Percentiles rank a stretch among this genome's conserved stretches.
These are phyloP conservation scores for Aleadryas rufinucha DNA, from an alignment of 2,113 vertebrate genomes.

Conservation along the genomic window DNA sequence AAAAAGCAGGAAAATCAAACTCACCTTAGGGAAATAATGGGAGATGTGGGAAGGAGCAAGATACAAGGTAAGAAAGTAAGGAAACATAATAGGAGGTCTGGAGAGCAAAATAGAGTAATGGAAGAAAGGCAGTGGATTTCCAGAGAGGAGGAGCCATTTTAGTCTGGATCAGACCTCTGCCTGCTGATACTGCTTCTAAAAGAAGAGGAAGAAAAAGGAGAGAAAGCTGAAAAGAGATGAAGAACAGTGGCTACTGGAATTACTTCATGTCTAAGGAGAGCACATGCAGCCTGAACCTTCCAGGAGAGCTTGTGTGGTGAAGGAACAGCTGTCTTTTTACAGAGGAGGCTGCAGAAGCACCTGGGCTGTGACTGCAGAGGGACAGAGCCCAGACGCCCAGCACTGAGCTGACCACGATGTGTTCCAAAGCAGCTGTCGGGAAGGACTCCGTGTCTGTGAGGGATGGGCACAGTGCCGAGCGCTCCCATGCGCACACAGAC, in stretches of 20 bases:
- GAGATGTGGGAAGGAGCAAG: neutral
- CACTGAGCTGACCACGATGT: neutral
- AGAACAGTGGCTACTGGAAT: neutral
- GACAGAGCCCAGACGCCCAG: accelerated
- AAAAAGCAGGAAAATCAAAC: neutral
- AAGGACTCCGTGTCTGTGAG: accelerated
- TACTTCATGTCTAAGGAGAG: neutral
- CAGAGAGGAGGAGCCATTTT: neutral
- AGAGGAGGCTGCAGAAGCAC: neutral
- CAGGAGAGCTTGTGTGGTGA: too few species aligned
- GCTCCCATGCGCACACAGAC: accelerated
- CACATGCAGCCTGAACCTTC: neutral
- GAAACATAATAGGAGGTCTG: neutral
- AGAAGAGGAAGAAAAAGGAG: neutral
- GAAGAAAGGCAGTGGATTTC: neutral
- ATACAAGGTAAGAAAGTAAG: neutral
- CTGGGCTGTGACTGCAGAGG: neutral
- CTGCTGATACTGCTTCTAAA: neutral
- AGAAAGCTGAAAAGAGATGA: neutral
- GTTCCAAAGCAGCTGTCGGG: neutral
- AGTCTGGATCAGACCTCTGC: neutral
- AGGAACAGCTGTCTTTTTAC: neutral
- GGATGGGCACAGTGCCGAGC: accelerated
- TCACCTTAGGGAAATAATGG: neutral
- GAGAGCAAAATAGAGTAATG: neutral